Conservation (phyloP, 2,888 invertebrate genomes). For the Heliconius sara region DNA sequence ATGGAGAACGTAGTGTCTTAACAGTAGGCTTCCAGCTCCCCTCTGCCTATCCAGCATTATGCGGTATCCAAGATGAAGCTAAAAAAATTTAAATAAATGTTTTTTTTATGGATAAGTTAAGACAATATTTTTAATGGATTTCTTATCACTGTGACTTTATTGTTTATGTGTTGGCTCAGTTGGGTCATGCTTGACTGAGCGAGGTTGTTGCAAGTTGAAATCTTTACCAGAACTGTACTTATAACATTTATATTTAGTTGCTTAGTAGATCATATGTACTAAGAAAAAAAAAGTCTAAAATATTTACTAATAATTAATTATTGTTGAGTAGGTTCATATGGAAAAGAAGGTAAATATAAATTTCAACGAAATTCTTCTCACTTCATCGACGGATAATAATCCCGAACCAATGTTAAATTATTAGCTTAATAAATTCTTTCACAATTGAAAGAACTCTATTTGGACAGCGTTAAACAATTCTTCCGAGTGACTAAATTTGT, state of each 20-base stretch:
- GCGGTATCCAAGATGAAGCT: too few relatives aligned
- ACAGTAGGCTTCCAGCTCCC: too few relatives aligned
- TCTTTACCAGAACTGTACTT: neutral
- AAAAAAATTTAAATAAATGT: neutral
- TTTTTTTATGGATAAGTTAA: neutral
- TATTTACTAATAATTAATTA: neutral
- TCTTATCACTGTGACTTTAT: neutral
- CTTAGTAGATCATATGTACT: neutral
- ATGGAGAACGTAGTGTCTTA: too few relatives aligned
- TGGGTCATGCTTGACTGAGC: slow-evolving; percentile 1
- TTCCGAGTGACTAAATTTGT: slow-evolving; percentile 75
- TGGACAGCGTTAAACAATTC: slow-evolving; percentile 82
- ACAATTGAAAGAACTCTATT: slow-evolving; percentile 74
- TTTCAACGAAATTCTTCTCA: slow-evolving; percentile 7
- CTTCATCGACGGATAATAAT: slow-evolving; percentile 76
- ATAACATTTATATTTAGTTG: neutral
- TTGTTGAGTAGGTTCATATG: neutral
- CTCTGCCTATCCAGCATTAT: too few relatives aligned
- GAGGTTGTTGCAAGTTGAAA: neutral
- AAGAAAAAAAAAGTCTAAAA: neutral
- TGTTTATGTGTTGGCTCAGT: neutral
- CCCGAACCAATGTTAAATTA: slow-evolving; percentile 73
- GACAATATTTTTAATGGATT: neutral
- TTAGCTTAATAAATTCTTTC: slow-evolving; percentile 80
- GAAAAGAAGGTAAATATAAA: neutral